phyloP scores from a whole-genome alignment of 2,888 invertebrate species.

The Melieria crassipennis region DNA sequence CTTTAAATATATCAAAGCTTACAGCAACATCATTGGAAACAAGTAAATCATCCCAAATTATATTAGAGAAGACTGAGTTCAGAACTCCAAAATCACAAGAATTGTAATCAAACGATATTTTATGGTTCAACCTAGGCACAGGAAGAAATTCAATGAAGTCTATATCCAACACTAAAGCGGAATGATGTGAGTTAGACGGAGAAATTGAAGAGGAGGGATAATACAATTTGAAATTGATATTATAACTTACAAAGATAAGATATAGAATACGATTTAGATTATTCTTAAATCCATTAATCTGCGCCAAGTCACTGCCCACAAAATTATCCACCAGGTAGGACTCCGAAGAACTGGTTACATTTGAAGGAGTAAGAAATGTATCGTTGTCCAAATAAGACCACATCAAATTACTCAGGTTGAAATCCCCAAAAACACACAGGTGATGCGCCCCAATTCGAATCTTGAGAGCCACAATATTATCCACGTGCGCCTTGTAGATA shows the following conservation, averaged over 20 bases:
- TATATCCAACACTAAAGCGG: too few relatives aligned
- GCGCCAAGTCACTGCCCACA: not conserved
- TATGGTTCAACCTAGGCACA: too few relatives aligned
- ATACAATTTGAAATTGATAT: not conserved
- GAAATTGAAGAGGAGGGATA: too few relatives aligned
- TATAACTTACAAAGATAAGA: slow-evolving; percentile 9
- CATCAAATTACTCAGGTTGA: not conserved
- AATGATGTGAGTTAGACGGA: not conserved
- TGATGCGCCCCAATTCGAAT: too few relatives aligned
- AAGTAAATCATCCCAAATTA: too few relatives aligned
- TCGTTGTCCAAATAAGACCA: not conserved
- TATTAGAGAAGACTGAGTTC: not conserved
- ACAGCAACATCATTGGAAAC: too few relatives aligned
- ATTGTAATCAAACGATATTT: too few relatives aligned
- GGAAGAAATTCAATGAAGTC: too few relatives aligned
- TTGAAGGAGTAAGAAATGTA: not conserved
- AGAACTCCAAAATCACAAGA: not conserved
- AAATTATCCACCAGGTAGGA: slow-evolving; percentile 1
- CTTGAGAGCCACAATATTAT: too few relatives aligned
- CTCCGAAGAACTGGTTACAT: not conserved
- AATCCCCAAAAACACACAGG: too few relatives aligned
- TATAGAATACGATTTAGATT: slow-evolving; percentile 3
- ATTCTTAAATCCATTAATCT: not conserved
- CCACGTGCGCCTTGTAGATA: too few relatives aligned
- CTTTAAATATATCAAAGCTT: too few relatives aligned